phyloP scores from a whole-genome alignment of 2,113 vertebrate genomes.

The Sorex fumeus region DNA sequence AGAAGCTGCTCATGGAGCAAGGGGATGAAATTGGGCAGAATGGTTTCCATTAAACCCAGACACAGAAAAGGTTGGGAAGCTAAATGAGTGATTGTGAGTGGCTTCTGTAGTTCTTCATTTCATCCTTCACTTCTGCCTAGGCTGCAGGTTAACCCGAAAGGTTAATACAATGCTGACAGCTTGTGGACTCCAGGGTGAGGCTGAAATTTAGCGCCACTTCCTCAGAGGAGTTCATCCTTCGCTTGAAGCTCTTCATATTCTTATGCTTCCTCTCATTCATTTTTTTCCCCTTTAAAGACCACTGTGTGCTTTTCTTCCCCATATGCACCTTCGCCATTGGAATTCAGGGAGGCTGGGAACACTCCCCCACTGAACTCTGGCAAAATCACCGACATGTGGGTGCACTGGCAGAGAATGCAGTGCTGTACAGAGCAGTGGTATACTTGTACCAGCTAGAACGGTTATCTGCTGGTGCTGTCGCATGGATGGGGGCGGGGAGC shows the following conservation, averaged over 20 bases:
- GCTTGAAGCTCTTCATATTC: neutral
- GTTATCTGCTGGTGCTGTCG: too few relatives aligned
- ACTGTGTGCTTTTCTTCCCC: too few relatives aligned
- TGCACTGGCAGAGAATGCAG: too few relatives aligned
- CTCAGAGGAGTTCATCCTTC: neutral
- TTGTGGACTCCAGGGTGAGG: neutral
- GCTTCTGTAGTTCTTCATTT: neutral
- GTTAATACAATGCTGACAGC: slow-evolving; percentile 54
- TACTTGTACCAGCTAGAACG: too few relatives aligned
- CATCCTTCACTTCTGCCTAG: slow-evolving; percentile 38
- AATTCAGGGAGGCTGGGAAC: too few relatives aligned
- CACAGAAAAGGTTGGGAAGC: slow-evolving; percentile 15
- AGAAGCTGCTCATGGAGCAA: neutral
- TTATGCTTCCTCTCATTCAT: too few relatives aligned
- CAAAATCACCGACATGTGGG: too few relatives aligned
- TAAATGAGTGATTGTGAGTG: slow-evolving; percentile 3
- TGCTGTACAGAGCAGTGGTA: too few relatives aligned
- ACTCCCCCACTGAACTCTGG: too few relatives aligned
- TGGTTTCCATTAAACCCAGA: slow-evolving; percentile 41
- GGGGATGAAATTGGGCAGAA: neutral
- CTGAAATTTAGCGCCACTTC: slow-evolving; percentile 38
- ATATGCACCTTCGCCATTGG: too few relatives aligned
- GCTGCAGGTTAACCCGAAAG: slow-evolving; percentile 50
- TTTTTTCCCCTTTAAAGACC: too few relatives aligned
- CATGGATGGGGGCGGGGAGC: too few relatives aligned